Evolutionary conservation across 2,113 vertebrate species (phyloP).

Genomic region (Sceloporus undulatus): DNA sequence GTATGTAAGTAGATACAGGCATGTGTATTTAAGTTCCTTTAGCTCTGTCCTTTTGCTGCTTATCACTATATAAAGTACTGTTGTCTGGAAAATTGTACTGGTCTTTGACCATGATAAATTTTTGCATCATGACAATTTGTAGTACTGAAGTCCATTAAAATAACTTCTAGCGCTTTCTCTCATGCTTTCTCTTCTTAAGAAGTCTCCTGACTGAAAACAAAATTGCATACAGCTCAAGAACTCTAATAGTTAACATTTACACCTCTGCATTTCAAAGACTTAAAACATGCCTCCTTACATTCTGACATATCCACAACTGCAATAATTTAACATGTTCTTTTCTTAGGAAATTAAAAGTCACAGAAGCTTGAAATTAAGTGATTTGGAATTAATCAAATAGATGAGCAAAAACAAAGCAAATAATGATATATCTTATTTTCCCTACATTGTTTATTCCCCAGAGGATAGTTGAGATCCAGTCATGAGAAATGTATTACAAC

Average conservation of each 20-base stretch:
- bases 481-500: slow-evolving; percentile 38
- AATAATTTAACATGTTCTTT: slow-evolving; percentile 36
- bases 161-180: no score
- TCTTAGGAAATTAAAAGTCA: slow-evolving; percentile 53
- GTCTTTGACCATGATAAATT: no score
- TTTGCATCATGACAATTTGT: no score
- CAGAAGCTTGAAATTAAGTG: slow-evolving; percentile 51
- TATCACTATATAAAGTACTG: no score
- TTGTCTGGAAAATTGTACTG: no score
- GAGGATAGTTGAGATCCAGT: slow-evolving; percentile 32
- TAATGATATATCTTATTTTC: slow-evolving; percentile 44
- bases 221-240: neutral
- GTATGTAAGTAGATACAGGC: no score
- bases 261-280: neutral
- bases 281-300: neutral
- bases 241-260: slow-evolving; percentile 5
- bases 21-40: no score
- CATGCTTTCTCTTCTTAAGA: neutral
- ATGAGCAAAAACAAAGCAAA: slow-evolving; percentile 37
- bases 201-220: neutral
- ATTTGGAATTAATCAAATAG: slow-evolving; percentile 54
- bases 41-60: no score
- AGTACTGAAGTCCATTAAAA: no score
- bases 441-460: slow-evolving; percentile 37
- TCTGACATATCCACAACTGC: neutral